Base-by-base conservation (phyloP, 1,140 invertebrate genomes). In the Homarus americanus region DNA sequence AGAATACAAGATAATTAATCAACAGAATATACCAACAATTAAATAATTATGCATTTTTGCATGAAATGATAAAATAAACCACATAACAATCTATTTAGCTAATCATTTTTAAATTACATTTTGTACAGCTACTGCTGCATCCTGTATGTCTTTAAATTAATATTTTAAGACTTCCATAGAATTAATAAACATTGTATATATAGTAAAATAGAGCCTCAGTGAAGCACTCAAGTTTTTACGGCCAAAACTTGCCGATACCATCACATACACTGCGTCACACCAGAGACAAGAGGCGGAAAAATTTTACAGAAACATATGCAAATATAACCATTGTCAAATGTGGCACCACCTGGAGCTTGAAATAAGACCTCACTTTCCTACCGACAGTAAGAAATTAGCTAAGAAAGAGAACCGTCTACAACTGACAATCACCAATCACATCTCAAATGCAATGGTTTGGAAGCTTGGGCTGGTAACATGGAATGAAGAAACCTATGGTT, bases 401-500 rank as follows among this genome's bases (percentile, higher is more conserved):
- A 79, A 28, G 44, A 41, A 44, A 69, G 36, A 66, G 58, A 83
- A 63, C 40, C 34, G 20, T 66, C 24, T 83, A 66, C n/a, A 28
- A 83, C 34, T 79, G 40, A 66, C 38, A 40, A 69, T 83, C 53
- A 38, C 53, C 44, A 79, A 79, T 79, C 24, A 44, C 32, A 28
- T 79, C 63, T 28, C 32, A 63, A 66, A 69, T 69, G 82, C 82
- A 83, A 63, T 63, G 24, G 28, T 66, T 34, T 83, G 82, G 36
- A 83, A 69, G 63, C 82, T 38, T 69, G 63, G 63, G 82, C 53
- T 83, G 36, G 63, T 69, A 69, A 34, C 58, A 66, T 83, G 82
- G 63, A 83, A 69, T 83, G 63, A 38, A 36, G 53, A 79, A 41
- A 34, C 40, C 40, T 63, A 72, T 83, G 63, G 28, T 82, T 38